phyloP scores from a whole-genome alignment of 2,888 invertebrate genomes.

The Drosophila prolongata region DNA sequence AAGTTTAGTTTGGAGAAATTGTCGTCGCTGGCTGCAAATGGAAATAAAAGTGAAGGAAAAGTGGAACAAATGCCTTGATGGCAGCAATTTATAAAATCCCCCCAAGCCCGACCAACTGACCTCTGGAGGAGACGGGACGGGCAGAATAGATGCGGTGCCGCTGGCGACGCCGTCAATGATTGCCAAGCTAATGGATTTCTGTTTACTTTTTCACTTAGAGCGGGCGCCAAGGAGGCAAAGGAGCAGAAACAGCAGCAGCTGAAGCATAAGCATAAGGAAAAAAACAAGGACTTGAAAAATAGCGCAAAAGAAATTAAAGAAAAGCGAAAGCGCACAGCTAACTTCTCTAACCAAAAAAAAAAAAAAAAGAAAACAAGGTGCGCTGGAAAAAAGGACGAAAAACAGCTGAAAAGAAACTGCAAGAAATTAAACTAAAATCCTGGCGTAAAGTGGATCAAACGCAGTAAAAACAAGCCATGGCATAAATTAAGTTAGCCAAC shows the following conservation, averaged over 20 bases:
- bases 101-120: constrained; percentile 39
- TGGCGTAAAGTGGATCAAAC: constrained; percentile 72
- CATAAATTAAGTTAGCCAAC: constrained; percentile 1
- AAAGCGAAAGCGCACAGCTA: constrained; percentile 73
- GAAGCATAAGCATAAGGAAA: constrained; percentile 15
- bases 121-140: constrained; percentile 26
- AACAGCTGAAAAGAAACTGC: constrained; percentile 51
- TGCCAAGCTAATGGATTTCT: constrained; percentile 82
- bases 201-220: constrained; percentile 82
- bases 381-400: constrained; percentile 25
- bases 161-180: constrained; percentile 77
- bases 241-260: constrained; percentile 9
- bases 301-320: constrained; percentile 71
- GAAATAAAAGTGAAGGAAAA: constrained; percentile 50
- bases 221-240: constrained; percentile 34
- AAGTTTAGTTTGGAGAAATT: constrained; percentile 39
- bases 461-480: constrained; percentile 29
- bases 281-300: constrained; percentile 64
- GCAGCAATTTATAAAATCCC: constrained; percentile 76
- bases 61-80: constrained; percentile 71
- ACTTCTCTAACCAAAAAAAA: constrained; percentile 41
- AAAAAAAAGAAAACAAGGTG: constrained; percentile 17
- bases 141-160: constrained; percentile 43
- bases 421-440: constrained; percentile 77
- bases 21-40: constrained; percentile 24